Evolutionary conservation across 1,140 invertebrate species (phyloP).

Genomic region (Lutraria rhynchaena): DNA sequence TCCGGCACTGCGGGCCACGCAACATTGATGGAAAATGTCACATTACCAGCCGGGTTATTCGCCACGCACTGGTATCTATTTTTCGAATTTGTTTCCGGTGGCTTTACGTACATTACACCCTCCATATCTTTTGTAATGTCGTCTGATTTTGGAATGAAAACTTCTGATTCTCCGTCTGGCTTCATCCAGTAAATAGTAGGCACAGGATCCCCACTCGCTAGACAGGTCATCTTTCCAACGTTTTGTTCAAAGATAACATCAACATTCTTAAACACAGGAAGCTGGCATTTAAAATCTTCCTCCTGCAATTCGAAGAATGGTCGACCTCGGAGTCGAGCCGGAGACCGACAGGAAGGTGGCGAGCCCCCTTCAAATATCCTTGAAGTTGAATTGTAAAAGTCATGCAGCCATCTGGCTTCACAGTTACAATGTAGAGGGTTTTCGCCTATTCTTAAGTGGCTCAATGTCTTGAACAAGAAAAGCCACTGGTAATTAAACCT

Average conservation of each 20-base stretch:
- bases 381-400: constrained; percentile 70
- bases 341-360: constrained; percentile 74
- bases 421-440: constrained; percentile 81
- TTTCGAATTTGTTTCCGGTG: constrained; percentile 68
- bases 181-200: constrained; percentile 80
- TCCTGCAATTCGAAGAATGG: constrained; percentile 71
- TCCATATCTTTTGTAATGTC: constrained; percentile 70
- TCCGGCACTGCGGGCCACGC: constrained; percentile 72
- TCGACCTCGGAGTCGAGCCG: constrained; percentile 68
- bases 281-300: constrained; percentile 79
- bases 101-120: constrained; percentile 73
- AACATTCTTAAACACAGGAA: constrained; percentile 80
- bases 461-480: constrained; percentile 74
- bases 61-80: constrained; percentile 79
- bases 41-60: constrained; percentile 80
- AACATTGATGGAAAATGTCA: constrained; percentile 80
- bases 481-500: constrained; percentile 71
- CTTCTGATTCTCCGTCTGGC: constrained; percentile 74
- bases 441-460: constrained; percentile 77
- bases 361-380: constrained; percentile 73
- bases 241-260: constrained; percentile 76
- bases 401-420: constrained; percentile 77
- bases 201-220: constrained; percentile 78
- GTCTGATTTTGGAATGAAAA: constrained; percentile 63
- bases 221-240: constrained; percentile 76